Percentiles rank a stretch among this genome's conserved stretches.
Evolutionary conservation across 2,888 invertebrate genomes (phyloP).

Genomic region (Lasius fuliginosus): DNA sequence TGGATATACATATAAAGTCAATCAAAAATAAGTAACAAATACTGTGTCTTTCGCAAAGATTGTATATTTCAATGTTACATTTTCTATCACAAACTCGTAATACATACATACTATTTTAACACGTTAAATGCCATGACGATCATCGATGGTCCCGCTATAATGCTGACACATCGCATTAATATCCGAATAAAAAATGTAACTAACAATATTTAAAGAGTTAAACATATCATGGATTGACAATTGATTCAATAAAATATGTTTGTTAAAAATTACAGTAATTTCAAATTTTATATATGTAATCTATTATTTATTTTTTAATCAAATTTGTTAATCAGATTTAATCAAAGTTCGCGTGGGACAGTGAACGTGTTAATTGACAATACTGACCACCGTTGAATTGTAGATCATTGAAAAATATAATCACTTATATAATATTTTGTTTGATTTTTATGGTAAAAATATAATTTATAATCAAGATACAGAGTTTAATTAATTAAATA

Average conservation of each 20-base stretch:
- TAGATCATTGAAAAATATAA: constrained; percentile 42
- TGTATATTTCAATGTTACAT: constrained; percentile 53
- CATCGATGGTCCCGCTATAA: background rate
- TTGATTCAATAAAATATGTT: background rate
- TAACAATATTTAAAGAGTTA: background rate
- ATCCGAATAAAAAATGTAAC: constrained; percentile 23
- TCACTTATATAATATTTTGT: constrained; percentile 37
- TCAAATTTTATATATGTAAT: background rate
- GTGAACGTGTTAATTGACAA: constrained; percentile 66
- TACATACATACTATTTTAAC: constrained; percentile 73
- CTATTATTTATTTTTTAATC: background rate
- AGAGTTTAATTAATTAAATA: constrained; percentile 63
- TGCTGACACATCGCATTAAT: background rate
- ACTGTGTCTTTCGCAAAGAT: constrained; percentile 22
- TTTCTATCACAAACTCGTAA: constrained; percentile 82
- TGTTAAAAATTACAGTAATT: background rate
- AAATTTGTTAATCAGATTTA: too few species aligned
- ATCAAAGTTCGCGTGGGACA: background rate
- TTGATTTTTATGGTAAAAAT: constrained; percentile 29
- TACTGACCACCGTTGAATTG: constrained; percentile 70
- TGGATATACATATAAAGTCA: constrained; percentile 31
- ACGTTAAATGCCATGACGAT: constrained; percentile 27
- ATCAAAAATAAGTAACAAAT: constrained; percentile 37
- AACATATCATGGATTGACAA: background rate
- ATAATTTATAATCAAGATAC: constrained; percentile 41